Base-by-base conservation (phyloP, 2,797 vertebrate species). In the Muraenolepis orangiensis region DNA sequence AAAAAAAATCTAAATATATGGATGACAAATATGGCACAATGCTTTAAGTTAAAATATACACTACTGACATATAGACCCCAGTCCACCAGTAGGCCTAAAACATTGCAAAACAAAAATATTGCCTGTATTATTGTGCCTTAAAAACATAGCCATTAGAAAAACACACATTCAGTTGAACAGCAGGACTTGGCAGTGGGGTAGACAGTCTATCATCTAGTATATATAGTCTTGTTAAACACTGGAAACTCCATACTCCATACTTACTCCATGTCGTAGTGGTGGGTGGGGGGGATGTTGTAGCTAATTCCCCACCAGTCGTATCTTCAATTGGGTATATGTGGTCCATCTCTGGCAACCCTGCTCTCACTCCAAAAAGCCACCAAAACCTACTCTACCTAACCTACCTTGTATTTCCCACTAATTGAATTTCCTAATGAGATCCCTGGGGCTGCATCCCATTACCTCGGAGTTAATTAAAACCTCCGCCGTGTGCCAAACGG, bases 341-440 rank as follows among this genome's bases (percentile, higher is more conserved):
- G 89, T 87, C 86, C 71, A 82, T 90, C 88, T 85, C 86, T 92
- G 92, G 91, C 92, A n/a, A 92, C 79, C 40, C 46, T 80, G 85
- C 76, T 78, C 80, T 85, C 84, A 87, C 87, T 91, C 90, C 87
- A 87, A 91, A 87, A 91, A 90, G 90, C 90, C 91, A 92, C 88
- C 89, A 93, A 91, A 91, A 91, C 87, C 88, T 26, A n/a, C n/a
- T n/a, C n/a, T n/a, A n/a, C 57, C 90, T 90, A 90, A 88, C 90
- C 91, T 86, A 93, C 90, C 92, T 91, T 91, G 91, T 93, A 85
- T 93, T 93, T 90, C 92, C 89, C 87, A 76, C 90, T 95, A 95
- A 95, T 95, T 94, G 95, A 95, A 95, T 94, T 88, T 94, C 91
- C 93, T 96, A 96, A 96, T 95, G 95, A 96, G 95, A 87, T 95